These are phyloP conservation scores for Tenthredo notha DNA, from an alignment of 2,888 invertebrate species.

Conservation along the genomic window DNA sequence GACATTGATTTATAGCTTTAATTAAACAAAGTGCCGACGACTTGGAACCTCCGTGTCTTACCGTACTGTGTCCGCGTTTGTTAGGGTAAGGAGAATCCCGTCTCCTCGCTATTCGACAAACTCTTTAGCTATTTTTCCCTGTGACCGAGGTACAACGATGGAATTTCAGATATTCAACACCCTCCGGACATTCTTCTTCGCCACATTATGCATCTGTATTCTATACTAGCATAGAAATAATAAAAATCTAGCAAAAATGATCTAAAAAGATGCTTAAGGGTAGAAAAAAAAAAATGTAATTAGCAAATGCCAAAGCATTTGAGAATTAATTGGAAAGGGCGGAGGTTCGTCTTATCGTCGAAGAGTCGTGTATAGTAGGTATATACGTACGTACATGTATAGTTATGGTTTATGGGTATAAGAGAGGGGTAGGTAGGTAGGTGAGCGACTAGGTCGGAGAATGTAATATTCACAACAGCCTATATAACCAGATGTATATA, in stretches of 20 bases:
- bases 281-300: conserved; percentile 78
- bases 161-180: conserved; percentile 31
- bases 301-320: conserved; percentile 75
- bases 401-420: not conserved
- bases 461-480: conserved; percentile 76
- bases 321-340: conserved; percentile 75
- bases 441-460: not conserved
- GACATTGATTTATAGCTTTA: conserved; percentile 78
- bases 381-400: too few species aligned
- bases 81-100: not conserved
- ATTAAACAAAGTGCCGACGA: conserved; percentile 72
- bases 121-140: conserved; percentile 21
- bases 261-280: not conserved
- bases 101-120: not conserved
- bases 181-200: not conserved
- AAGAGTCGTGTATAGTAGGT: not conserved
- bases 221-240: too few species aligned
- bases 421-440: not conserved
- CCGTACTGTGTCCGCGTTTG: not conserved
- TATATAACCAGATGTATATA: conserved; percentile 60
- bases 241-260: conserved; percentile 18
- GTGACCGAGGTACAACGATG: not conserved
- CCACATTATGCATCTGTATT: not conserved
- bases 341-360: conserved; percentile 71
- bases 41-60: conserved; percentile 20